Base-by-base conservation (phyloP, 2,888 invertebrate species). In the Elegia similella region DNA sequence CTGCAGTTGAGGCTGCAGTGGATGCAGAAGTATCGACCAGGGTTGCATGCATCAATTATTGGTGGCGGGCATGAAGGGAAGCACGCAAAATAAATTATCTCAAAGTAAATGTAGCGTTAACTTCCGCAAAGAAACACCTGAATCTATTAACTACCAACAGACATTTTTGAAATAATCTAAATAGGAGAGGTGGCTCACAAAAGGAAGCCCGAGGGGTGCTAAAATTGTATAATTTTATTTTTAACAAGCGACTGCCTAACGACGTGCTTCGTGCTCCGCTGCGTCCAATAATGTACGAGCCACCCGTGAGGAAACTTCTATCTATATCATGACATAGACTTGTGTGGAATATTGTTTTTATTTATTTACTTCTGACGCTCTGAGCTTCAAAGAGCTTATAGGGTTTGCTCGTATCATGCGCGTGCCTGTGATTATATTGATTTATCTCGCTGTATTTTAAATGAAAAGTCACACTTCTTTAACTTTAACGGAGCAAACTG, bases 221-320 rank as follows among this genome's bases (percentile, higher is more conserved):
- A 82, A 83, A 82, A 81, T 82, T 80, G 80, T 81, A 80, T 80
- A 77, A 81, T 80, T 81, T 84, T 84, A 86, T 85, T 86, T 86
- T 86, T 82, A 86, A 82, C 85, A 78, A 84, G 80, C 79, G 70
- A 66, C 73, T 65, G 72, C 72, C 75, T 78, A 78, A 76, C 81
- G 77, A 75, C 68, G 68, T 65, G 62, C 70, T 82, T 82, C 78
- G 78, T 80, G 87, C 83, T 80, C 75, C 72, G 78, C 67, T 79
- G 86, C 76, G 68, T 77, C 64, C 77, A 75, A 83, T 87, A 85
- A 83, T 78, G 75, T 79, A 78, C 70, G 73, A 67, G 64, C 70
- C 79, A 76, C 73, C 78, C 79, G 15, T 43, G 23, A 23, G 42
- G 53, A 53, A 53, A 53, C n/a, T 30, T 53, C 42, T 53, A 53